Evolutionary conservation across 2,113 vertebrate species (phyloP), one percentile per base, ranked within the genome.

Genomic region (Ophthalmolycus amberensis): DNA sequence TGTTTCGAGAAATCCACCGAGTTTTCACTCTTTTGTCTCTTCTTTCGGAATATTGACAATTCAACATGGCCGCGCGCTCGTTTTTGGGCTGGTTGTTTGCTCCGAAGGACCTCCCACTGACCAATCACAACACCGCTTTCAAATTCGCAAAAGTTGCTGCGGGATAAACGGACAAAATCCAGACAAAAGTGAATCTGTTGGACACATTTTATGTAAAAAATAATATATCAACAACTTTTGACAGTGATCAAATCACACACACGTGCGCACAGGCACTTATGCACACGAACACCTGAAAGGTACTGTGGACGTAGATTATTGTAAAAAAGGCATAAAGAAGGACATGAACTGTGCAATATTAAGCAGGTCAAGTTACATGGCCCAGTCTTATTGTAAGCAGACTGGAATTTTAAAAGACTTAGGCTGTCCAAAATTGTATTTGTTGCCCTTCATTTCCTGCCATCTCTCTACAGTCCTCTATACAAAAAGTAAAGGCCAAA

Each of bases 41-140:
- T 88, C 87, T 89, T 85, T 85, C 38, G 83, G 60, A 88, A 66
- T 84, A 81, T 86, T 83, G 77, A 77, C 50, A 89, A 91, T 90
- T 88, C 89, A 94, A 94, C 85, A 93, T 94, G 92, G 93, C 93
- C 89, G 89, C 87, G 87, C 86, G 54, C 77, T 90, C 79, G 73
- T 80, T 82, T 90, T 85, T 72, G 82, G 87, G 87, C 79, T 83
- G 84, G 79, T 64, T 73, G 76, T 69, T 79, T 86, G 69, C 63
- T 16, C 29, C 83, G 0, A 46, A 27, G 68, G 44, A 27, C 63
- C 52, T 46, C 71, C 38, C 58, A 62, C 25, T 7, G 82, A 79
- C 94, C 94, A 94, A 94, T 94, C 88, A 90, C 38, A 46, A 14
- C 25, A 0, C 50, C 4, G 50, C 52, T 88, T 91, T 92, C 78